Percentiles rank a stretch among this genome's conserved stretches.
These are phyloP conservation scores for Catocala nupta DNA, from an alignment of 2,888 invertebrate genomes.

Conservation along the genomic window DNA sequence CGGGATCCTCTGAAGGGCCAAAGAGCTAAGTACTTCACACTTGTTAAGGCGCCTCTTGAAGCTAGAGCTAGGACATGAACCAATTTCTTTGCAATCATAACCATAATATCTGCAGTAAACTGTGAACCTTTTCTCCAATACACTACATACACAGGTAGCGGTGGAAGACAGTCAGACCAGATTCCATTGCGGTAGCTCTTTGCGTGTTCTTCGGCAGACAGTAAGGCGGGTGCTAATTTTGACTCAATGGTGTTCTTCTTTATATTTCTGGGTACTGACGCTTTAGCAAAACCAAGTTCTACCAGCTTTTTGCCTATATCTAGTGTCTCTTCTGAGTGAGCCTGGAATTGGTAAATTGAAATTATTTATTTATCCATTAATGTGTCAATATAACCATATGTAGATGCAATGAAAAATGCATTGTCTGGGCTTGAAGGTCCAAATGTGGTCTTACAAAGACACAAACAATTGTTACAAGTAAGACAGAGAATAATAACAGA, in stretches of 20 bases:
- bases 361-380: slow-evolving; percentile 1
- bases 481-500: too few relatives aligned
- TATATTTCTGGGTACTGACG: slow-evolving; percentile 68
- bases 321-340: slow-evolving; percentile 74
- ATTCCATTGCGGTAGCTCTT: slow-evolving; percentile 77
- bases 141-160: slow-evolving; percentile 71
- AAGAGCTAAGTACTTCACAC: slow-evolving; percentile 68
- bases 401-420: too few relatives aligned
- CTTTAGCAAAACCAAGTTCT: slow-evolving; percentile 82
- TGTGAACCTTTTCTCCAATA: slow-evolving; percentile 77
- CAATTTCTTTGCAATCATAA: slow-evolving; percentile 63
- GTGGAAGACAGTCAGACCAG: slow-evolving; percentile 81
- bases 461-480: too few relatives aligned
- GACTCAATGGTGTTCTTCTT: slow-evolving; percentile 77
- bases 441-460: too few relatives aligned
- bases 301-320: slow-evolving; percentile 81
- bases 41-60: slow-evolving; percentile 68
- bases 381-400: too few relatives aligned
- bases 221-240: slow-evolving; percentile 70
- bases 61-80: slow-evolving; percentile 60
- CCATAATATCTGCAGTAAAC: slow-evolving; percentile 55
- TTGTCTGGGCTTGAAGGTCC: too few relatives aligned
- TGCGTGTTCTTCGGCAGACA: slow-evolving; percentile 78
- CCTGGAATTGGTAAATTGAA: slow-evolving; percentile 61
- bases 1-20: slow-evolving; percentile 65